A percentile compares a stretch with the other conserved stretches of the same genome.
Evolutionary conservation across 2,797 vertebrate genomes (phyloP).

Genomic region (Platalea minor): DNA sequence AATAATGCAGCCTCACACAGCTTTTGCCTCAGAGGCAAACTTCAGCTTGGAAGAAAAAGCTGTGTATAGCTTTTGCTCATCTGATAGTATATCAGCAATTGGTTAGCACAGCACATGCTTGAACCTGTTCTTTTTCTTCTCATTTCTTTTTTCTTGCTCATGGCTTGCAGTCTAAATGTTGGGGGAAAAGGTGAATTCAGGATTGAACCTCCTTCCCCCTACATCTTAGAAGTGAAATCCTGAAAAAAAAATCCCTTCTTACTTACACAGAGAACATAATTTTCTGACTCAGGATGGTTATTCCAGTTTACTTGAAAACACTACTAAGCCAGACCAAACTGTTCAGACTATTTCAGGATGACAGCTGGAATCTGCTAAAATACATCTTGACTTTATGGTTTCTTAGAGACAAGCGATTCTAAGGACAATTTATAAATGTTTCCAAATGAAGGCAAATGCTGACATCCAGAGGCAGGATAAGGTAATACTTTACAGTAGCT

Average conservation of each 20-base stretch:
- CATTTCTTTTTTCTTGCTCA: not conserved
- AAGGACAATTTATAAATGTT: not conserved
- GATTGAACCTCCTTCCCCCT: not conserved
- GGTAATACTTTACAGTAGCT: not conserved
- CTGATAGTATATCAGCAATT: not conserved
- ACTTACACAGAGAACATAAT: not conserved
- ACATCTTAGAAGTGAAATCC: not conserved
- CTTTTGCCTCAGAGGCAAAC: not conserved
- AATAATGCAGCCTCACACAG: not conserved
- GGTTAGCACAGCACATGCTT: not conserved
- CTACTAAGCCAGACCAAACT: not conserved
- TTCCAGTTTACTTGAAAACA: not conserved
- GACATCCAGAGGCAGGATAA: conserved; percentile 48
- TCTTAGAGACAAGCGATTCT: not conserved
- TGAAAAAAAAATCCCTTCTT: not conserved
- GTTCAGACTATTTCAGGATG: not conserved
- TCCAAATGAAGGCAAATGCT: conserved; percentile 15
- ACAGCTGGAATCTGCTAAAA: not conserved
- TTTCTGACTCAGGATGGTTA: not conserved
- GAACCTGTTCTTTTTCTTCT: not conserved
- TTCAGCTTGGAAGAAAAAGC: not conserved
- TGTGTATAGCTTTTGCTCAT: not conserved
- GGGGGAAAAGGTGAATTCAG: not conserved
- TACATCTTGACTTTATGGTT: not conserved
- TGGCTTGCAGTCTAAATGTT: not conserved